Evolutionary conservation across 2,888 invertebrate species (phyloP).

Genomic region (Tenthredo livida): DNA sequence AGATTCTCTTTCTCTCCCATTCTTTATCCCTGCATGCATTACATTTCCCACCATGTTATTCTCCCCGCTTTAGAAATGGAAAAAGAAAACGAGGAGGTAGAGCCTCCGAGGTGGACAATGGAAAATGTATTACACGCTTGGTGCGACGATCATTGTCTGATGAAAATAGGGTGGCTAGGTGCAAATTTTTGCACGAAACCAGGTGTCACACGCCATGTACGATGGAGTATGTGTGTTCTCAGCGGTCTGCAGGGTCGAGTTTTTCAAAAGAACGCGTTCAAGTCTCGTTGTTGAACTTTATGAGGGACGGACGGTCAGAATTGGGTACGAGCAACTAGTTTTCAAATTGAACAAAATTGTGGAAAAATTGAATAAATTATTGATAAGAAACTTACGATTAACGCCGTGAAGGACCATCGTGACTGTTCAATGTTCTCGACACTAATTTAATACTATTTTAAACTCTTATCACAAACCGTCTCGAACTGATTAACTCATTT

Average conservation of each 20-base stretch:
- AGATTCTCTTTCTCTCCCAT: too few relatives aligned
- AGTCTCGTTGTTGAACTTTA: neutral
- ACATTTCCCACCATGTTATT: neutral
- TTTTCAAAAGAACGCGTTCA: neutral
- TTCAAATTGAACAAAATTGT: slow-evolving; percentile 1
- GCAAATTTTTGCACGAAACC: slow-evolving; percentile 2
- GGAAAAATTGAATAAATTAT: neutral
- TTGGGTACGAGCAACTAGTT: neutral
- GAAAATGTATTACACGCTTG: neutral
- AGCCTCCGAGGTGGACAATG: neutral
- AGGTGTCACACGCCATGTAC: slow-evolving; percentile 14
- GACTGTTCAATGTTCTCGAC: slow-evolving; percentile 58
- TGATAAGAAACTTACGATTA: slow-evolving; percentile 73
- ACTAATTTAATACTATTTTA: slow-evolving; percentile 53
- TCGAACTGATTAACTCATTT: slow-evolving; percentile 45
- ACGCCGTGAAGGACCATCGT: slow-evolving; percentile 77
- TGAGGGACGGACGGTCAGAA: neutral
- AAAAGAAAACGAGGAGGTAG: neutral
- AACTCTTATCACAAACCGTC: slow-evolving; percentile 23
- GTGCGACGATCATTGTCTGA: neutral
- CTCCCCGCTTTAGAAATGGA: neutral
- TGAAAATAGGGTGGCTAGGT: neutral
- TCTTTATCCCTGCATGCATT: neutral
- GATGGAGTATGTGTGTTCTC: neutral
- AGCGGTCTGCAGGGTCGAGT: slow-evolving; percentile 40